Conservation (phyloP, 35 echinoderm and acorn worm species). For the Apostichopus parvimensis region DNA sequence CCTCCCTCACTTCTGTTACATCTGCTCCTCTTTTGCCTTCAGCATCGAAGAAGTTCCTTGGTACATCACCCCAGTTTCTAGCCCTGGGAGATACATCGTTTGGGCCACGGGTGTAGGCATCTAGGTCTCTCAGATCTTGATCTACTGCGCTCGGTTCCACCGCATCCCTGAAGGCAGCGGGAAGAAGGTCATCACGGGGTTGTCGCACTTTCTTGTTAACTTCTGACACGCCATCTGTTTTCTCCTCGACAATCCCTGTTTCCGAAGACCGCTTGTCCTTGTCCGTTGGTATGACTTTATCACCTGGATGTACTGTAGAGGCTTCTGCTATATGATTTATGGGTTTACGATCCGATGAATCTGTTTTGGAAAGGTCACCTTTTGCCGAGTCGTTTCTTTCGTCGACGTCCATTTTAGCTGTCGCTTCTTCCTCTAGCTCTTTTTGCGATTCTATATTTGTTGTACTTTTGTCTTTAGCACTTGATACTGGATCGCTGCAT, state of each 20-base stretch:
- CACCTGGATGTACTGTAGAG: background rate
- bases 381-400: background rate
- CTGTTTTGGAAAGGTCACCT: background rate
- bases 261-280: background rate
- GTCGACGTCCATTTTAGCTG: background rate
- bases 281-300: background rate
- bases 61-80: slow-evolving; percentile 45
- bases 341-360: background rate
- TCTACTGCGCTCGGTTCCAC: slow-evolving; percentile 37
- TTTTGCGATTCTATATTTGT: background rate
- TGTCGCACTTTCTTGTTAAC: background rate
- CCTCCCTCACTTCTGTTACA: slow-evolving; percentile 6
- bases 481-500: background rate
- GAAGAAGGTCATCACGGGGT: slow-evolving; percentile 20
- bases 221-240: background rate
- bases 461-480: background rate
- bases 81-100: background rate
- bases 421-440: background rate
- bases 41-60: slow-evolving; percentile 50
- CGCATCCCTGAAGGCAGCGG: slow-evolving; percentile 44
- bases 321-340: background rate
- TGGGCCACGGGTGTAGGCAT: background rate
- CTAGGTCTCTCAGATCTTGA: slow-evolving; percentile 41
- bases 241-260: background rate
- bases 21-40: slow-evolving; percentile 40